Evolutionary conservation across 2,888 invertebrate genomes (phyloP), one percentile per base, ranked within the genome.

Genomic region (Conus canariensis): DNA sequence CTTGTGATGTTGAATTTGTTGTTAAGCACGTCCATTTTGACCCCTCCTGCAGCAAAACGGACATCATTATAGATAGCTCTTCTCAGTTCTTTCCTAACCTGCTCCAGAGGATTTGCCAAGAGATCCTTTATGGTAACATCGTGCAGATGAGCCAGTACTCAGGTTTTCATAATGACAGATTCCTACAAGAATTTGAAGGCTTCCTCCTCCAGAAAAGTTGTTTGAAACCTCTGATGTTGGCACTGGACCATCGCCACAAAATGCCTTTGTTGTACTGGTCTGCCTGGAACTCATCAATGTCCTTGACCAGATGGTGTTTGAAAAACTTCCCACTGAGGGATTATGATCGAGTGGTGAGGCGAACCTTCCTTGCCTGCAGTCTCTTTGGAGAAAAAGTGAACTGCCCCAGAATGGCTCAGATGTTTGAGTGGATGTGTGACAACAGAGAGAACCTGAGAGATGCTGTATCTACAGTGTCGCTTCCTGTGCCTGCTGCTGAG

Each of bases 221-320:
- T 25, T 22, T 87, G 70, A n/a, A 56, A 4, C n/a, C 56, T 25
- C 12, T 58, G 58, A 6, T 87, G 56, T 56, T 74, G 12, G 25
- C 74, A 12, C 3, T n/a, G 14, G 87, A 87, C 58, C 58, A 22
- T n/a, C 56, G n/a, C 58, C 74, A 87, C 74, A 4, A n/a, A 10
- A 56, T 87, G 87, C 87, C 87, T 4, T n/a, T 87, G 74, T 22
- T 87, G 30, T 87, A 87, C 87, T 87, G 87, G 87, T 87, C 87
- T 7, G 87, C 87, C 22, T 87, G 87, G 87, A 87, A 5, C n/a
- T 12, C 45, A 3, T 10, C 16, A 3, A 58, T 74, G 58, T 6
- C 14, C 12, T 25, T 87, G 74, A 87, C 74, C 10, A 30, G 56
- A 16, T 87, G 87, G 87, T 87, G 87, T 67, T 14, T 87, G 25